phyloP scores from a whole-genome alignment of 2,888 invertebrate genomes.

The Heliconius aoede region DNA sequence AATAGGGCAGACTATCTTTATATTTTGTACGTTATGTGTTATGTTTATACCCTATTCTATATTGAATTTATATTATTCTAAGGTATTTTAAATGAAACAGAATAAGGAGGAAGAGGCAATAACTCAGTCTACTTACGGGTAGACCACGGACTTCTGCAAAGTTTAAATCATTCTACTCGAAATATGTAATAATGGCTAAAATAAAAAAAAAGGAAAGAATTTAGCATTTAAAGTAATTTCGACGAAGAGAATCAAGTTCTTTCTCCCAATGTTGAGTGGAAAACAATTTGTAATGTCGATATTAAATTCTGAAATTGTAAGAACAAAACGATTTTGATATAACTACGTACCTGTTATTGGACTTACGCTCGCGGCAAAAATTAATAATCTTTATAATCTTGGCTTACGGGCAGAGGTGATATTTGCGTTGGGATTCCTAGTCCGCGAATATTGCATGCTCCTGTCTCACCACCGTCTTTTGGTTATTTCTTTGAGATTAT shows the following conservation, averaged over 20 bases:
- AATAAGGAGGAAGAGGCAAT: too few relatives aligned
- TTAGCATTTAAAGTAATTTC: background rate
- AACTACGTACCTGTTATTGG: constrained; percentile 35
- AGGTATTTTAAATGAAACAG: too few relatives aligned
- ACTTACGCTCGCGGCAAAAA: constrained; percentile 42
- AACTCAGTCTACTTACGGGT: too few relatives aligned
- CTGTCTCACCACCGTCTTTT: constrained; percentile 10
- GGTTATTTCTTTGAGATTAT: background rate
- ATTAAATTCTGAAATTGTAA: constrained; percentile 34
- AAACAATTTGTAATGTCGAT: constrained; percentile 31
- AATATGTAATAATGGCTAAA: too few relatives aligned
- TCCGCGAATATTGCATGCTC: constrained; percentile 40
- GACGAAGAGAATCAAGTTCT: background rate
- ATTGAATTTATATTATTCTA: background rate
- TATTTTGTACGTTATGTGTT: too few relatives aligned
- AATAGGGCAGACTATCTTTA: background rate
- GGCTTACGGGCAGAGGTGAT: constrained; percentile 39
- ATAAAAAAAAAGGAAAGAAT: background rate
- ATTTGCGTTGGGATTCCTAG: constrained; percentile 30
- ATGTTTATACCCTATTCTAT: background rate
- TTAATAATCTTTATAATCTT: constrained; percentile 41
- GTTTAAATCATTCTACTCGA: too few relatives aligned
- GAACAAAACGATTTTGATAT: constrained; percentile 39
- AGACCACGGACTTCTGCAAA: too few relatives aligned
- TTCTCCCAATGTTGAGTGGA: background rate